These are phyloP conservation scores for Musca vetustissima DNA, from an alignment of 1,140 invertebrate genomes.

Conservation along the genomic window DNA sequence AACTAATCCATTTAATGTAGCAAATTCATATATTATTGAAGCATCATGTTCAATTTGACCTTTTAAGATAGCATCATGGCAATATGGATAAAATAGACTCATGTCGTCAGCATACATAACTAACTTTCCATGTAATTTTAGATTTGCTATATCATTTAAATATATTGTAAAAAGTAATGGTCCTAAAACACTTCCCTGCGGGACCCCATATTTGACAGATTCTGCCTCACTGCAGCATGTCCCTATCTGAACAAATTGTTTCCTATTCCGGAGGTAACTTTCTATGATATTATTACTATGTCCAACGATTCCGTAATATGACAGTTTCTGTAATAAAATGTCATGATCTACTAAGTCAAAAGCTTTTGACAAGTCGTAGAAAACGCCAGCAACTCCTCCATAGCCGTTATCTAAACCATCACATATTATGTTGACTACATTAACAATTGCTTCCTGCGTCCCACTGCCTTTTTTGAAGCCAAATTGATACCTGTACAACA, in stretches of 20 bases:
- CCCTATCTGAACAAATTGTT: neutral
- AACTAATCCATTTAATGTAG: neutral
- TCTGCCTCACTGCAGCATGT: neutral
- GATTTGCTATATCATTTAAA: neutral
- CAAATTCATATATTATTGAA: neutral
- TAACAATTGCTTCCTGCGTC: neutral
- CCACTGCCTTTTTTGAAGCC: neutral
- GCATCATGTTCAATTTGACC: neutral
- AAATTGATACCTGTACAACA: too few relatives aligned
- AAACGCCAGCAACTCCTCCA: neutral
- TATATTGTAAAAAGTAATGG: neutral
- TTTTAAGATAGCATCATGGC: neutral
- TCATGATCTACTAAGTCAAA: slow-evolving; percentile 1
- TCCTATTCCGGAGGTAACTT: neutral
- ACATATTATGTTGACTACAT: neutral
- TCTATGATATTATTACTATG: neutral
- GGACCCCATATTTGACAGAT: neutral
- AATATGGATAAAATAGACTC: neutral
- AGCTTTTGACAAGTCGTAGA: neutral
- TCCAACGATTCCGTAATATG: neutral
- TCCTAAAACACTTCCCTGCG: neutral
- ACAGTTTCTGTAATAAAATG: neutral
- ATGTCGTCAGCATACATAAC: neutral
- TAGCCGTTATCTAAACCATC: neutral
- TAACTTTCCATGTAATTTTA: neutral